phyloP scores from a whole-genome alignment of 2,888 invertebrate genomes.

The Sthenelais limicola region DNA sequence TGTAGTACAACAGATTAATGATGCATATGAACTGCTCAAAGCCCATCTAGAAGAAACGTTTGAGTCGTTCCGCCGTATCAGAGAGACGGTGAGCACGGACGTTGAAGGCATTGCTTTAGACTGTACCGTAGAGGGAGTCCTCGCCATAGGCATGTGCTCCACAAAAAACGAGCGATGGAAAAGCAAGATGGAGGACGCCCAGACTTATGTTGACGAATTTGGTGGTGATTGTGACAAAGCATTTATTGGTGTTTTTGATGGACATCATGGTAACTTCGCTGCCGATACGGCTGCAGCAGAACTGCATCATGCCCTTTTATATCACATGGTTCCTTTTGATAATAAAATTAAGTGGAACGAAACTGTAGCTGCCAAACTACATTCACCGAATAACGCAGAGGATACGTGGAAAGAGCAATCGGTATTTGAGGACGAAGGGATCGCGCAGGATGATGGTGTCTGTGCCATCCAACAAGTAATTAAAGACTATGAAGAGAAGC shows the following conservation, averaged over 20 bases:
- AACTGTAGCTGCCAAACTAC: not conserved
- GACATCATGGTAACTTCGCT: constrained; percentile 67
- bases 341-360: constrained; percentile 58
- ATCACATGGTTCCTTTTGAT: constrained; percentile 68
- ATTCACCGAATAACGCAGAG: no score
- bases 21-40: constrained; percentile 68
- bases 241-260: constrained; percentile 67
- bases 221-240: constrained; percentile 66
- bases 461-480: constrained; percentile 65
- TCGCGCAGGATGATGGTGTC: constrained; percentile 53
- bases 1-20: constrained; percentile 56
- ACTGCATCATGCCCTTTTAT: constrained; percentile 64
- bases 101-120: constrained; percentile 61
- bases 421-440: no score
- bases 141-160: constrained; percentile 56
- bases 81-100: constrained; percentile 57
- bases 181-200: constrained; percentile 67
- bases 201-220: constrained; percentile 67
- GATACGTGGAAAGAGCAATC: not conserved
- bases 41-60: constrained; percentile 64
- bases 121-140: constrained; percentile 59
- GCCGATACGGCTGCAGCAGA: constrained; percentile 66
- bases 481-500: constrained; percentile 62
- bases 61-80: constrained; percentile 57
- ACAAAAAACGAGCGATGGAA: constrained; percentile 65